Base-by-base conservation (phyloP, 1,140 invertebrate species). In the Cataglyphis hispanica region DNA sequence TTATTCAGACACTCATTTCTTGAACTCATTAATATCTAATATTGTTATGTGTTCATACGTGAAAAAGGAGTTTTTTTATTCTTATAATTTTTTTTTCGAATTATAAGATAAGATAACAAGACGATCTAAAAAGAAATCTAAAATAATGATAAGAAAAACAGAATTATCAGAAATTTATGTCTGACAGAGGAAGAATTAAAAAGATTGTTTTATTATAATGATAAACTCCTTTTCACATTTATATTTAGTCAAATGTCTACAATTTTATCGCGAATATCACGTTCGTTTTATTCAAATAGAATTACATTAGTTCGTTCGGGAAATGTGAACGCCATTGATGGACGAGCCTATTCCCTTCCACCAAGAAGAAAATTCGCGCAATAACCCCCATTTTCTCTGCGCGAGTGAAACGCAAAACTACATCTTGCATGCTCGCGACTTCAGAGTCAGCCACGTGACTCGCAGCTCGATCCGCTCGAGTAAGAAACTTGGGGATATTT, bases 401-500 rank as follows among this genome's bases (percentile, higher is more conserved):
- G 53, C 66, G 31, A 67, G 76, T 53, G 53, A 83, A 83, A 72
- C 50, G 46, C 66, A 40, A 69, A 67, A 80, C 31, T 83, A 53
- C 46, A 83, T 50, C 43, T 25, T 22, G 61, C 74, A 27, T 50
- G 43, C 70, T 84, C 50, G 50, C 72, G 60, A 74, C 43, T 75
- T 75, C 72, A 40, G 60, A 53, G 16, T 50, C 63, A 19, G 31
- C 50, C 74, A 80, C 75, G 84, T 85, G 84, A 85, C 84, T 40
- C 76, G 75, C 37, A 67, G 76, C 50, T 53, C 84, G 84, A 84
- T 74, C 22, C 43, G 67, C 37, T 50, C 40, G 69, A 31, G 43
- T 74, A 77, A 77, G 81, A 84, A 84, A 77, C 81, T 77, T 37
- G 72, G 34, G 46, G 81, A 77, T 84, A 84, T 84, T 84, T 84